These are phyloP conservation scores for Pogonocichla stellata DNA, from an alignment of 2,113 vertebrate species.

Conservation along the genomic window DNA sequence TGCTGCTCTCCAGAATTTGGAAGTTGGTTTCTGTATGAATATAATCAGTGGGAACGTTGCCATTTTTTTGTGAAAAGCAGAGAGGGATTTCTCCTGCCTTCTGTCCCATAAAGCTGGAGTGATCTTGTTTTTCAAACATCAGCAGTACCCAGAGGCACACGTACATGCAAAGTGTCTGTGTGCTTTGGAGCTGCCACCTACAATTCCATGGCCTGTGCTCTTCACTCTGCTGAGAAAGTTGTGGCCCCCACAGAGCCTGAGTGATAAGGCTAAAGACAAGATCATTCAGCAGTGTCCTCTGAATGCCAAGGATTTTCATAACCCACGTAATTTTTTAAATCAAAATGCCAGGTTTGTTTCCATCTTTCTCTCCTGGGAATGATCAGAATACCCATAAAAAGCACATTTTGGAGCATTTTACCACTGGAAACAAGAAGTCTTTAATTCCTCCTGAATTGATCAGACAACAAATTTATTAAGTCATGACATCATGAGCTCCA, in stretches of 20 bases:
- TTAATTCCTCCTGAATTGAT: neutral
- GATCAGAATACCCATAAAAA: neutral
- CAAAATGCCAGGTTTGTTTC: neutral
- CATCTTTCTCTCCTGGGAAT: neutral
- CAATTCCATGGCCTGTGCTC: neutral
- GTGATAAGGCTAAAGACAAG: neutral
- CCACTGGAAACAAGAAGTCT: neutral
- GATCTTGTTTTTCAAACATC: neutral
- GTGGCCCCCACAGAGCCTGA: neutral
- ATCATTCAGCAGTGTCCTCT: neutral
- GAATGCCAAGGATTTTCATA: neutral
- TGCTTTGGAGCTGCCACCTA: neutral
- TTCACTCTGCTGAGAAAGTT: neutral
- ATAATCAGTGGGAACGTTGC: rapidly evolving
- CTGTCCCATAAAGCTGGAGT: neutral
- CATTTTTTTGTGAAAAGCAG: neutral
- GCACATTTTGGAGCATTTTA: neutral
- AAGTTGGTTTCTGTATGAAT: neutral
- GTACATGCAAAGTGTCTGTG: rapidly evolving
- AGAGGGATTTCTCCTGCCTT: neutral
- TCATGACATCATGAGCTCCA: neutral
- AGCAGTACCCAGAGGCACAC: rapidly evolving
- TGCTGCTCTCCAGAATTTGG: neutral
- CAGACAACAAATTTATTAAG: neutral
- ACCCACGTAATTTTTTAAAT: neutral